A percentile compares a stretch with the other conserved stretches of the same genome.
These are phyloP conservation scores for Halictus ligatus DNA, from an alignment of 2,888 invertebrate genomes.

Conservation along the genomic window DNA sequence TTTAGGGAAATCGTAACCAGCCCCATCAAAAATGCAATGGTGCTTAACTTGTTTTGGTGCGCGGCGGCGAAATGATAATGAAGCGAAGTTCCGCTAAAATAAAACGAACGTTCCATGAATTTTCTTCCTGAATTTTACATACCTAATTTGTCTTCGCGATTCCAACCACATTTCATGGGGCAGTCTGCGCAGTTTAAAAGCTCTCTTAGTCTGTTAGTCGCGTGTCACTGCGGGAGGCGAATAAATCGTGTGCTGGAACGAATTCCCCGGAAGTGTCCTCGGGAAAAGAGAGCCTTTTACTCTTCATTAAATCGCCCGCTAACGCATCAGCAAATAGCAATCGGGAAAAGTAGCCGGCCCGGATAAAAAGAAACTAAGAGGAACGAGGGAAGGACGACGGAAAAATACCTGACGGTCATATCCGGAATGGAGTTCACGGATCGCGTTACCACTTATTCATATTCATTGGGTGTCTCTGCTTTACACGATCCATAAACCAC, in stretches of 20 bases:
- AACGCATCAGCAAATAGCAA: constrained; percentile 64
- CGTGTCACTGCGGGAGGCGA: constrained; percentile 8
- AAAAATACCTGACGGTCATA: constrained; percentile 17
- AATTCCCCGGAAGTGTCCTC: constrained; percentile 16
- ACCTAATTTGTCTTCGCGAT: background rate
- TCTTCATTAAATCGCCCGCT: constrained; percentile 62
- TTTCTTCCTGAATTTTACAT: constrained; percentile 2
- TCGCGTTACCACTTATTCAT: constrained; percentile 66
- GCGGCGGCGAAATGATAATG: background rate
- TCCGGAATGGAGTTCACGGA: constrained; percentile 28
- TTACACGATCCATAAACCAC: constrained; percentile 64
- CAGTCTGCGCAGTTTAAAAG: constrained; percentile 16
- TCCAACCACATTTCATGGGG: background rate
- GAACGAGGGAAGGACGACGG: background rate
- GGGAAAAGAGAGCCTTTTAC: constrained; percentile 22
- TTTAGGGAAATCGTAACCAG: background rate
- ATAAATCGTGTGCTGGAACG: constrained; percentile 25
- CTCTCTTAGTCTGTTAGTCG: constrained; percentile 19
- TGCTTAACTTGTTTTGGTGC: background rate
- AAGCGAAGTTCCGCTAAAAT: background rate
- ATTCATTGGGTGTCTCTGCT: constrained; percentile 60
- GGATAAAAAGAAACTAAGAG: constrained; percentile 15
- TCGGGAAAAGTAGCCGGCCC: constrained; percentile 62
- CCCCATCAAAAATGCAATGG: background rate
- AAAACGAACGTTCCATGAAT: background rate